phyloP scores from a whole-genome alignment of 1,140 invertebrate genomes.

The Drosophila repletoides region DNA sequence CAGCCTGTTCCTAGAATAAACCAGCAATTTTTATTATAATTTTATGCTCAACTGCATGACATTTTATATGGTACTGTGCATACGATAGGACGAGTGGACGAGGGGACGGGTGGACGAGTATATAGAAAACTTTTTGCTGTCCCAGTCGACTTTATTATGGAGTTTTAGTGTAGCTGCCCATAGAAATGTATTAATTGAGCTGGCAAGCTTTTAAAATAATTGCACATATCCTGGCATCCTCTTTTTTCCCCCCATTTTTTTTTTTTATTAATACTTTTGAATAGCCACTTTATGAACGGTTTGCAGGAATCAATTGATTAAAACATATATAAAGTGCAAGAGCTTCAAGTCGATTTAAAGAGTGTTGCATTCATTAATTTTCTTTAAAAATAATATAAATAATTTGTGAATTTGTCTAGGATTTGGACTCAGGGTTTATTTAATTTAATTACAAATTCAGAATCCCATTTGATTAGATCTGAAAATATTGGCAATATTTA shows the following conservation, averaged over 20 bases:
- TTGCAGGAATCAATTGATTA: not conserved
- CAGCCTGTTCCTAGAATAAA: conserved; percentile 37
- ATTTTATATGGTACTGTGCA: conserved; percentile 49
- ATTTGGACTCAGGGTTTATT: too few relatives aligned
- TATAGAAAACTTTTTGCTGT: conserved; percentile 40
- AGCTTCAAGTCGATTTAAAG: too few relatives aligned
- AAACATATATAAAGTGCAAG: too few relatives aligned
- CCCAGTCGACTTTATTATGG: conserved; percentile 46
- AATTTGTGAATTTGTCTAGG: too few relatives aligned
- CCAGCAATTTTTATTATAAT: conserved; percentile 71
- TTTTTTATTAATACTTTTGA: conserved; percentile 6
- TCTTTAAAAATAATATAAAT: too few relatives aligned
- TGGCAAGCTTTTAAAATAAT: conserved; percentile 69
- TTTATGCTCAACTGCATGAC: conserved; percentile 65
- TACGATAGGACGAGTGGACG: too few relatives aligned
- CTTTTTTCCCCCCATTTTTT: too few relatives aligned
- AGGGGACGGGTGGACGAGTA: too few relatives aligned
- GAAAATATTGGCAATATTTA: not conserved
- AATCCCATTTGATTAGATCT: too few relatives aligned
- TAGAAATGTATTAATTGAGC: conserved; percentile 54
- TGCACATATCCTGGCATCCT: conserved; percentile 48
- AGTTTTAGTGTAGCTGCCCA: conserved; percentile 22
- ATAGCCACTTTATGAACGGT: not conserved
- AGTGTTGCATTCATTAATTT: too few relatives aligned
- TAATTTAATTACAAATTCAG: too few relatives aligned